Evolutionary conservation across 1,140 invertebrate species (phyloP), one percentile per base, ranked within the genome.

Genomic region (Drosophila bifasciata): DNA sequence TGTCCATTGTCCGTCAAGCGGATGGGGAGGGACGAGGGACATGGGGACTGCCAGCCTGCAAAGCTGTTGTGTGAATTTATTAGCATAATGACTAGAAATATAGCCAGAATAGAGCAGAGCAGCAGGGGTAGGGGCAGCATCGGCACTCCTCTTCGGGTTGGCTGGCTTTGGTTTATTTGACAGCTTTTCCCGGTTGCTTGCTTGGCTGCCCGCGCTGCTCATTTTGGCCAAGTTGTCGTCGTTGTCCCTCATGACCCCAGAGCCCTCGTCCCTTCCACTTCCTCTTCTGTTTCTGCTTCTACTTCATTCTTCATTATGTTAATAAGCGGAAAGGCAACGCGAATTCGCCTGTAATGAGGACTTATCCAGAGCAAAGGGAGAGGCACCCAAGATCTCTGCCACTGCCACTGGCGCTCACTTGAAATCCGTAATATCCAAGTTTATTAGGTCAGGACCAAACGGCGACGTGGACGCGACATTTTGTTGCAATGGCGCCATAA

Each of bases 51-150:
- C 2, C 19, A 19, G 2, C 25, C 25, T 28, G 25, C 43, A 49
- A 62, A 53, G 55, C 48, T 64, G 44, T 41, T 36, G 39, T 70
- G 67, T 57, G 64, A 86, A 85, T 85, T 86, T 85, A 85, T 85
- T 85, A 85, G 80, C 80, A 85, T 85, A 85, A 85, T 86, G 80
- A 79, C 77, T 61, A 86, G 79, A 85, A 78, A 86, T 86, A 86
- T 85, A 70, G 80, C 76, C 60, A 45, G 57, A 45, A 51, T 4
- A 13, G 32, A 3, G 23, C 43, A 25, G 23, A 25, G 23, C 23
- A 25, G 6, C 23, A 25, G 23, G n/a, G n/a, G n/a, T 5, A 25
- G 23, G 1, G 6, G 23, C 23, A 25, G 6, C 23, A 25, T 5
- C 7, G 28, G 63, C 40, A 36, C 43, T 25, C 15, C 61, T 46